A percentile compares a stretch with the other conserved stretches of the same genome.
Evolutionary conservation across 2,113 vertebrate species (phyloP).

Genomic region (Thinocorus orbignyianus): DNA sequence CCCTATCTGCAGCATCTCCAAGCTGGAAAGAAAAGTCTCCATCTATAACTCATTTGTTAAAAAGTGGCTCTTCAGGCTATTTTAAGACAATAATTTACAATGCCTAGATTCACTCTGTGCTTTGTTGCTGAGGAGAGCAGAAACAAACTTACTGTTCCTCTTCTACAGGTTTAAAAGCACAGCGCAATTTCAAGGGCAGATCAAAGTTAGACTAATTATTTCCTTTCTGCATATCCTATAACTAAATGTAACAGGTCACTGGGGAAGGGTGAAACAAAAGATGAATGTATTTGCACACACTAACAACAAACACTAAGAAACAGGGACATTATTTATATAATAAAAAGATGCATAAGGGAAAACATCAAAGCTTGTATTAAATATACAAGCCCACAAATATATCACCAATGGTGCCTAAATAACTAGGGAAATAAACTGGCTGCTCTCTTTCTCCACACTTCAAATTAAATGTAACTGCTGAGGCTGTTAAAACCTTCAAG

Average conservation of each 20-base stretch:
- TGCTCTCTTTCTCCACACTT: background rate
- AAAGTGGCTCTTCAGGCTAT: constrained; percentile 28
- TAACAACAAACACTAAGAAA: constrained; percentile 56
- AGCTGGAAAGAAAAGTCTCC: background rate
- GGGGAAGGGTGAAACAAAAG: constrained; percentile 62
- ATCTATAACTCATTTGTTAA: background rate
- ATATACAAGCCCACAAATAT: constrained; percentile 24
- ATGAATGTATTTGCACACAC: constrained; percentile 53
- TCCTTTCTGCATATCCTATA: constrained; percentile 59
- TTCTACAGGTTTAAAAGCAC: constrained; percentile 36
- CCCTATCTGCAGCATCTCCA: background rate
- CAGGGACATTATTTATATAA: constrained; percentile 58
- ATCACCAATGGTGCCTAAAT: constrained; percentile 31
- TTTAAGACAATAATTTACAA: background rate
- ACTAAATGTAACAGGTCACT: constrained; percentile 64
- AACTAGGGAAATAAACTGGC: constrained; percentile 32
- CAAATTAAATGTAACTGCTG: constrained; percentile 2
- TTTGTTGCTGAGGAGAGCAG: constrained; percentile 51
- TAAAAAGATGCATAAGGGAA: constrained; percentile 56
- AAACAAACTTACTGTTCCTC: constrained; percentile 25
- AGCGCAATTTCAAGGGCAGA: constrained; percentile 58
- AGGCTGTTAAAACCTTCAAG: constrained; percentile 5
- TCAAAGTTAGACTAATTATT: constrained; percentile 72
- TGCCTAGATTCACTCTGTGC: background rate
- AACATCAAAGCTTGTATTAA: constrained; percentile 60